Conservation (phyloP, 1,140 invertebrate genomes). For the Campodea augens region DNA sequence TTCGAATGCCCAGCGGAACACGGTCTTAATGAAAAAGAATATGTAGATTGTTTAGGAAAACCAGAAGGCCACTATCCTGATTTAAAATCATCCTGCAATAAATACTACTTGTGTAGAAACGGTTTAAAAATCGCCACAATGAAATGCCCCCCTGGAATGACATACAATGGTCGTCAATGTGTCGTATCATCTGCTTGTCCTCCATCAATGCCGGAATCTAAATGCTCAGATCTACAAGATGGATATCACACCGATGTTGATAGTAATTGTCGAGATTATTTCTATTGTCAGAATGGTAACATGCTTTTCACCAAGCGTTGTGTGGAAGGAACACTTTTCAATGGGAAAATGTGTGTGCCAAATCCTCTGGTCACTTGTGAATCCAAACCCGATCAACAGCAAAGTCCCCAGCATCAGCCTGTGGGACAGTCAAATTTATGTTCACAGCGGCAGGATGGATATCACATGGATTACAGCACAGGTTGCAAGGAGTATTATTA, state of each 20-base stretch:
- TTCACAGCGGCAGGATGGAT: conserved; percentile 9
- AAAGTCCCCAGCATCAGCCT: conserved; percentile 3
- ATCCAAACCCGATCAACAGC: background rate
- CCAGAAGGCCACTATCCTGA: conserved; percentile 14
- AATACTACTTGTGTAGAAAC: conserved; percentile 19
- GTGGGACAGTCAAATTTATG: background rate
- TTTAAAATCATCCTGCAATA: conserved; percentile 15
- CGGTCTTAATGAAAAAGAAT: conserved; percentile 24
- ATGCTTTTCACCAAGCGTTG: conserved; percentile 15
- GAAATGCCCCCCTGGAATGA: conserved; percentile 14
- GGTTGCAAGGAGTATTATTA: conserved; percentile 20
- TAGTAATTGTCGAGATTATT: conserved; percentile 14
- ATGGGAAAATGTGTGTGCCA: conserved; percentile 21
- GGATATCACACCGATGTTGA: conserved; percentile 14
- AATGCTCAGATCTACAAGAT: conserved; percentile 14
- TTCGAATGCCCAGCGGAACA: conserved; percentile 23
- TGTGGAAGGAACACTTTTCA: conserved; percentile 19
- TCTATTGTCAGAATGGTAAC: conserved; percentile 14
- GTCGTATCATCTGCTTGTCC: conserved; percentile 11
- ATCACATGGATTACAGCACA: conserved; percentile 15
- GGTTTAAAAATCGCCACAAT: conserved; percentile 20
- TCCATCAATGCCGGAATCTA: conserved; percentile 5
- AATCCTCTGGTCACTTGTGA: conserved; percentile 10
- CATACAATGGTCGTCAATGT: conserved; percentile 17
- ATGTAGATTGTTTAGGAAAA: conserved; percentile 15